Conservation (phyloP, 2,797 vertebrate species). For the Catharus ustulatus region DNA sequence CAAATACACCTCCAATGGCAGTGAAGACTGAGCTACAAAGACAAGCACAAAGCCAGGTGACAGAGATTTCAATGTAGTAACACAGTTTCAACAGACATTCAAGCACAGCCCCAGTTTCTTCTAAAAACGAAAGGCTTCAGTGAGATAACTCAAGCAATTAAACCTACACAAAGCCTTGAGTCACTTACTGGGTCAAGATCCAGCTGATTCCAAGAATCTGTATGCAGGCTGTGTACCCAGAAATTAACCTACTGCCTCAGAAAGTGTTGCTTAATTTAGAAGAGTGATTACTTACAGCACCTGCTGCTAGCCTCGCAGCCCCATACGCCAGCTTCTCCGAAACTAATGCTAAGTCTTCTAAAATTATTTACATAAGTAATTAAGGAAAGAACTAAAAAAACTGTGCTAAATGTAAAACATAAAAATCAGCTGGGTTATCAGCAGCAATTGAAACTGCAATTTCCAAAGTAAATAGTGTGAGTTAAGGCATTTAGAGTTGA, state of each 20-base stretch:
- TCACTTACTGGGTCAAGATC: not conserved
- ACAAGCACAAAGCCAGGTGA: not conserved
- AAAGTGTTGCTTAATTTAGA: constrained; percentile 52
- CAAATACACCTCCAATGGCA: not conserved
- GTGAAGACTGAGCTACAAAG: not conserved
- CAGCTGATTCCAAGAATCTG: constrained; percentile 18
- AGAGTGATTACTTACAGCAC: constrained; percentile 55
- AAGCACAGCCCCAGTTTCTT: not conserved
- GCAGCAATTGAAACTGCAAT: not conserved
- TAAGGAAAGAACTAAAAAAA: constrained; percentile 36
- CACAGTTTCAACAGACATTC: not conserved
- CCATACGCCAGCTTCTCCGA: not conserved
- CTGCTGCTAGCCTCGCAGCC: constrained; percentile 39
- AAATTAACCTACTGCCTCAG: constrained; percentile 59
- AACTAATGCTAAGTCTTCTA: not conserved
- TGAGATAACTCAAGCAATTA: not conserved
- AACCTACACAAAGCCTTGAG: not conserved
- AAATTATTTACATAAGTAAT: constrained; percentile 53
- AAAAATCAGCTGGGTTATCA: constrained; percentile 30
- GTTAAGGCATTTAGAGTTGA: not conserved
- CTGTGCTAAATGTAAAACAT: not conserved
- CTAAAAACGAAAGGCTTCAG: not conserved
- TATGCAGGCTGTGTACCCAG: constrained; percentile 2
- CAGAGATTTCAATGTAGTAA: fast-evolving
- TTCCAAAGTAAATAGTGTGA: constrained; percentile 46